Conservation (phyloP, 2,797 vertebrate species). For the Chelmon rostratus region DNA sequence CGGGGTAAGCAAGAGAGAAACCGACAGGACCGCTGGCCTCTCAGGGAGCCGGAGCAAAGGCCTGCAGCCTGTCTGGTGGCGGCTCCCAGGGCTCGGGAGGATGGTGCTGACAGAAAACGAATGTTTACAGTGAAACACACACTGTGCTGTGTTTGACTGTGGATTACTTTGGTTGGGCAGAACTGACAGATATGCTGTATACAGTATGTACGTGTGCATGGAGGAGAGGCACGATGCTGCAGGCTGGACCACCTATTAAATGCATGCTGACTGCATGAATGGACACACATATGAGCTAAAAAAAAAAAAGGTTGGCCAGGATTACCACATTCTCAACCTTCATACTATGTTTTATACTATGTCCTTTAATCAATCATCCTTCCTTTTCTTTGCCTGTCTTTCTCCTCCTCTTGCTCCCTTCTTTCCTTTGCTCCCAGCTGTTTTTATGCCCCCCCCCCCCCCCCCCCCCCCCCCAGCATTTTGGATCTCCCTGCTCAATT, state of each 20-base stretch:
- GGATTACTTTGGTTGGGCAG: conserved; percentile 35
- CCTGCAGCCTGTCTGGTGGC: conserved; percentile 51
- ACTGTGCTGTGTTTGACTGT: conserved; percentile 22
- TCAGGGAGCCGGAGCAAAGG: conserved; percentile 28
- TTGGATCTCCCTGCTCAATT: conserved; percentile 72
- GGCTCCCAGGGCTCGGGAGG: conserved; percentile 27
- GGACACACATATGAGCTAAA: no score
- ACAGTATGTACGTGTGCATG: not conserved
- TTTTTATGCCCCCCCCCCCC: conserved; percentile 47
- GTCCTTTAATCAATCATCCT: not conserved
- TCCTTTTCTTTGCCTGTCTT: not conserved
- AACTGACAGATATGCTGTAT: conserved; percentile 19
- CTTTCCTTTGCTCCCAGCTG: conserved; percentile 48
- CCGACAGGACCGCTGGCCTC: conserved; percentile 38
- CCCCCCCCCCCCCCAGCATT: conserved; percentile 61
- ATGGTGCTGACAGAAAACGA: conserved; percentile 44
- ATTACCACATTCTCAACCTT: not conserved
- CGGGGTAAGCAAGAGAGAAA: conserved; percentile 38
- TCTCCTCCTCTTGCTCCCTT: conserved; percentile 36
- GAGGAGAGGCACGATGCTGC: not conserved
- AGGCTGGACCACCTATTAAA: not conserved
- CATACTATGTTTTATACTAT: not conserved
- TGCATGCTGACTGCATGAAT: not conserved
- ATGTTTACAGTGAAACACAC: conserved; percentile 42
- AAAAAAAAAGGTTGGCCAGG: no score